Percentiles rank a stretch among this genome's conserved stretches.
These are phyloP conservation scores for Dyspetes luteomarginatus DNA, from an alignment of 2,888 invertebrate species.

Conservation along the genomic window DNA sequence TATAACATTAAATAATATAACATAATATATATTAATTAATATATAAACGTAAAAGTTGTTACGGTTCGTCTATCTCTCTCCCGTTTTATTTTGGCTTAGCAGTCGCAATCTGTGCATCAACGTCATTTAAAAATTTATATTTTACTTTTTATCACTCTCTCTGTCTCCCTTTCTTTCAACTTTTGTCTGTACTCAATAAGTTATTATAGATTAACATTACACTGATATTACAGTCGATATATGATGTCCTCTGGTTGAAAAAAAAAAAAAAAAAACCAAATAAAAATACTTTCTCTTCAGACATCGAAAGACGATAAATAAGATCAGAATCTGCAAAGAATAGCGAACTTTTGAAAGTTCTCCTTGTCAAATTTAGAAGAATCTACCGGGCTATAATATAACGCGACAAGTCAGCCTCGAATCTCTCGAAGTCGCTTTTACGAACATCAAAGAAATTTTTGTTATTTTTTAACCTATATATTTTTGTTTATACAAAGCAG, in stretches of 20 bases:
- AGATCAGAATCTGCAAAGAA: background rate
- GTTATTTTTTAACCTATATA: background rate
- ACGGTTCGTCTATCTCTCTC: conserved; percentile 48
- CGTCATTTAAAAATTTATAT: conserved; percentile 20
- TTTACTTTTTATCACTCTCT: background rate
- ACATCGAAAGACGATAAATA: conserved; percentile 17
- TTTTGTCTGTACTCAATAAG: conserved; percentile 31
- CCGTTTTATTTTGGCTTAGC: conserved; percentile 27
- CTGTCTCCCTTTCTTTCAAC: background rate
- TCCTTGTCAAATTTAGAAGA: background rate
- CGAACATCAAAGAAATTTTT: background rate
- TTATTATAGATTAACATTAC: conserved; percentile 36
- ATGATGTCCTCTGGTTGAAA: conserved; percentile 1
- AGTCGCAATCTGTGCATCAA: conserved; percentile 32
- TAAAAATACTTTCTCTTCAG: background rate
- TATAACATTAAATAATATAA: no score
- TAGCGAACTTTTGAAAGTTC: background rate
- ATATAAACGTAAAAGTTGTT: conserved; percentile 57
- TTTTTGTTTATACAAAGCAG: background rate
- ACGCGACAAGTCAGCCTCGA: background rate
- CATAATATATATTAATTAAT: conserved; percentile 48
- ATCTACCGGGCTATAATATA: conserved; percentile 17
- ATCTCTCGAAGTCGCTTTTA: background rate
- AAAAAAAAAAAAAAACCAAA: background rate
- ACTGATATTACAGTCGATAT: conserved; percentile 49